Evolutionary conservation across 2,888 invertebrate genomes (phyloP), one percentile per base, ranked within the genome.

Genomic region (Lutraria lutraria): DNA sequence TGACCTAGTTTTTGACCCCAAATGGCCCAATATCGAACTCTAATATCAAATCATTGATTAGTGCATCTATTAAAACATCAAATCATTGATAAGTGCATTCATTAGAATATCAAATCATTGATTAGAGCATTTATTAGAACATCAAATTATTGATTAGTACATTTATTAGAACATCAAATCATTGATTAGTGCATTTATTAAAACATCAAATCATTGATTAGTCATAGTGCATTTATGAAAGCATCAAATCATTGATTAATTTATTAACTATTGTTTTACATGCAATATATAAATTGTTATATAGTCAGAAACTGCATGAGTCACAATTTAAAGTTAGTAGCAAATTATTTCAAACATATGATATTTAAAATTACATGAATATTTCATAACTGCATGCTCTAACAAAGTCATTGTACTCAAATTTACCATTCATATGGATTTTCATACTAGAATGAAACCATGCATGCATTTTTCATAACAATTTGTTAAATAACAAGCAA

Each of bases 321-420:
- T 68, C 63, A 68, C 25, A 25, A 68, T 25, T 68, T 68, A 68
- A 68, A 68, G n/a, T n/a, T n/a, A n/a, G n/a, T 68, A 43, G 63
- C 63, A 68, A 4, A 12, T 68, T 68, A 68, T 68, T 25, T 25
- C 63, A 10, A 68, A 68, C 63, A 68, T 25, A 68, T 68, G 63
- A 68, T 68, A n/a, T 25, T 60, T 68, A 68, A 68, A 68, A 68
- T 25, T 10, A 68, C 25, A 13, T 68, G 25, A 68, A n/a, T n/a
- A 68, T 68, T 25, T 60, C 13, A 68, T n/a, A 68, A 25, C 63
- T n/a, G 25, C 12, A 12, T n/a, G 25, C 12, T 1, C 63, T 13
- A 25, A 68, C 63, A 68, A 25, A 25, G 25, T 68, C 21, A 10
- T 10, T n/a, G 63, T 25, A 43, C 43, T 43, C 4, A 68, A 68